Base-by-base conservation (phyloP, 2,113 vertebrate species). In the Bufo bufo region DNA sequence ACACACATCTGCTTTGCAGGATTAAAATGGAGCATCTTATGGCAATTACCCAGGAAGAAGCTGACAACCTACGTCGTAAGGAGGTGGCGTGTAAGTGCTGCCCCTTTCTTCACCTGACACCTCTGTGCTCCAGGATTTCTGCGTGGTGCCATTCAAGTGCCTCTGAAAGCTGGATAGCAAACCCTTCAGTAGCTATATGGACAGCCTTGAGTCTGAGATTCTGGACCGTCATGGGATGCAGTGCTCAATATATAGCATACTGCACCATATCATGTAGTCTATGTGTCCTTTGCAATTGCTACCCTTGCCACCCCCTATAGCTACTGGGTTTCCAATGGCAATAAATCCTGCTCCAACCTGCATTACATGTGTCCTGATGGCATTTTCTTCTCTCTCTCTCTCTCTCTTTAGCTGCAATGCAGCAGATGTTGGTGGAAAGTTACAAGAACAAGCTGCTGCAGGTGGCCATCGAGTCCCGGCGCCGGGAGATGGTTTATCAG, bases 41-140 rank as follows among this genome's bases (percentile, higher is more conserved):
- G 90, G 93, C 96, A 54, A 97, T 99, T 91, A 99, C 98, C 0
- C 98, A 99, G 91, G 97, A 99, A 87, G 98, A 99, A 91, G 92
- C 97, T 0, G 96, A 94, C 89, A 97, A 95, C 52, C 93, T 99
- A 20, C 95, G 96, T 86, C 95, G 94, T 81, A 95, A 91, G n/a
- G 98, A 99, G 6, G 95, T 99, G 58, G 98, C 98, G 77, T 94
- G 98, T 99, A 84, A 94, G 95, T 92, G n/a, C 19, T 54, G 13
- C 33, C n/a, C 1, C 11, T 50, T 2, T 72, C 11, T 45, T 0
- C 33, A 71, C 33, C 11, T 61, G 6, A 65, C 5, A 20, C 23
- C 20, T 23, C 23, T 12, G 19, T 13, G 3, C 10, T 2, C 5
- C 66, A 17, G 2, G 20, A 63, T 20, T 8, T 1, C 63, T 23